A percentile compares a stretch with the other conserved stretches of the same genome.
Conservation (phyloP, 2,797 vertebrate species). For the Hippopotamyrus pictus region DNA sequence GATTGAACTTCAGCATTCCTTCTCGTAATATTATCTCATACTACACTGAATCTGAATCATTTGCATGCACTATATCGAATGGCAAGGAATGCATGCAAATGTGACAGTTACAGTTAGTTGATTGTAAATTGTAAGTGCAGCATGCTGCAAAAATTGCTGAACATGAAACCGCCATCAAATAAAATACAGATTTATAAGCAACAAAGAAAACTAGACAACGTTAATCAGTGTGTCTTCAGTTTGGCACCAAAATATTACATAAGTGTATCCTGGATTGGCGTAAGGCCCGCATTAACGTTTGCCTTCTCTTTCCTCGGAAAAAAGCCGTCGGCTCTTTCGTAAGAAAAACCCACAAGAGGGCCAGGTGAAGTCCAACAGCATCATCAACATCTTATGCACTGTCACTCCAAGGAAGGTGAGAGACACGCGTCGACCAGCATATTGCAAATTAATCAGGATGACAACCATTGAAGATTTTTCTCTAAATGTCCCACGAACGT, state of each 20-base stretch:
- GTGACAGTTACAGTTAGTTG: background rate
- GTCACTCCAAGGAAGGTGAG: conserved; percentile 69
- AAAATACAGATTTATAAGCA: background rate
- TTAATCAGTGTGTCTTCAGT: background rate
- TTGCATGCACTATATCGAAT: background rate
- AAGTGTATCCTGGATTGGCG: background rate
- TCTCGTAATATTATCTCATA: background rate
- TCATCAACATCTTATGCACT: conserved; percentile 72
- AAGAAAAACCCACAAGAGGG: conserved; percentile 70
- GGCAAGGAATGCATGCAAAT: background rate
- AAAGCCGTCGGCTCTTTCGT: conserved; percentile 69
- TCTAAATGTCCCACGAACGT: background rate
- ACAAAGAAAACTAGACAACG: background rate
- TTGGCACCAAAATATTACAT: background rate
- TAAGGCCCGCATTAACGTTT: background rate
- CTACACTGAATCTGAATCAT: background rate
- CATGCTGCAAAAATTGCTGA: background rate
- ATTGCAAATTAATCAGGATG: background rate
- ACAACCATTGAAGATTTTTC: background rate
- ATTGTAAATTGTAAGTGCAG: background rate
- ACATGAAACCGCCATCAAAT: background rate
- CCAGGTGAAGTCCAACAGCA: conserved; percentile 75
- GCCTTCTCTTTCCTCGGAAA: conserved; percentile 3
- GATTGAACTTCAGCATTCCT: background rate
- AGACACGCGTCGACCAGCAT: background rate